Base-by-base conservation (phyloP, 2,888 invertebrate species). In the Fragum fragum region DNA sequence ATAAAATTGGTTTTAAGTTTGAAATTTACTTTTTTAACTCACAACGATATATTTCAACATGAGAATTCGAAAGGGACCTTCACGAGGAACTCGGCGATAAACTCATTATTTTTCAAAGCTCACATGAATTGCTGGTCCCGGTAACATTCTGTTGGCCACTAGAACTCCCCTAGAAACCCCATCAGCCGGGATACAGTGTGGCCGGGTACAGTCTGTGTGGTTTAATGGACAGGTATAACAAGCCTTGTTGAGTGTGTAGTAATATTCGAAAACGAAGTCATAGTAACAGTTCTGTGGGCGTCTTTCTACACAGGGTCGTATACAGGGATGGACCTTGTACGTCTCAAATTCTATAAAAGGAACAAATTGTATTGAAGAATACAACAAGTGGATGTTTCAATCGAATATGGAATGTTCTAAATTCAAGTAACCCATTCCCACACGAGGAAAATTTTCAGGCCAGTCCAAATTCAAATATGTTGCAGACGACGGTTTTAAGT, bases 171-270 rank as follows among this genome's bases (percentile, higher is more conserved):
- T 95, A 79, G 96, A 96, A 57, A 97, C 95, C 0, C 98, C 98
- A 94, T 98, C 98, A 0, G 96, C 97, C 0, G 97, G 96, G 79
- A 98, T 96, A 93, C 98, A 98, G 92, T 98, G 97, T 0, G 96
- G 96, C 71, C 97, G 95, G 69, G 94, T 95, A 92, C 98, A 98
- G 92, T 98, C 98, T 0, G 96, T 96, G 0, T 95, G 89, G 92
- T 97, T 97, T 75, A 95, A 95, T 0, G 98, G 98, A 92, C 98
- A 98, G 89, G 97, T 95, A 91, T 96, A 97, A 91, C 98, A 98
- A 0, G 98, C 98, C 94, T 98, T 98, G 92, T 97, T 97, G 85
- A 94, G 97, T 0, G 97, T 97, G 88, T 97, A 96, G 94, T 97
- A 98, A 96, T 97, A 97, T 93, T 98, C 98, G 7, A 97, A 91